phyloP scores from a whole-genome alignment of 2,888 invertebrate species.

The Uloborus plumipes region DNA sequence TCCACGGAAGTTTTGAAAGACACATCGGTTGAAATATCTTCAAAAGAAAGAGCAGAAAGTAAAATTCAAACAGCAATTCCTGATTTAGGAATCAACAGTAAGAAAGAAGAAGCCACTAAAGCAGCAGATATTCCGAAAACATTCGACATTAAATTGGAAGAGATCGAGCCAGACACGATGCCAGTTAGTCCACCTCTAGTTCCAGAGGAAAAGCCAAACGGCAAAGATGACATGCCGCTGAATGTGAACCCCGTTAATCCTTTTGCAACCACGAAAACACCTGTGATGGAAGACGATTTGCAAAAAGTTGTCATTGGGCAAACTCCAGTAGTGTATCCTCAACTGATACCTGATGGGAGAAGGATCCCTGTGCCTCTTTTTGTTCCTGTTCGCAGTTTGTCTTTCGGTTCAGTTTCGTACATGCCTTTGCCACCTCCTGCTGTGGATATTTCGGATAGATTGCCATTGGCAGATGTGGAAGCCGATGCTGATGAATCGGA shows the following conservation, averaged over 20 bases:
- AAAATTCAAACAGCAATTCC: too few species aligned
- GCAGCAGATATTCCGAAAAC: too few species aligned
- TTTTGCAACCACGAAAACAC: neutral
- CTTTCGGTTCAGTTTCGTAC: neutral
- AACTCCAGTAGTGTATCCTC: neutral
- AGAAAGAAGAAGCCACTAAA: too few species aligned
- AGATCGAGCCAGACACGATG: too few species aligned
- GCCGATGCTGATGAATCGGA: conserved; percentile 18
- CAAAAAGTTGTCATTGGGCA: conserved; percentile 18
- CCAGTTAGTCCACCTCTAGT: too few species aligned
- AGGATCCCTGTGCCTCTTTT: neutral
- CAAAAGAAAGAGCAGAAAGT: too few species aligned
- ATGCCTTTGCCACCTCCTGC: conserved; percentile 19
- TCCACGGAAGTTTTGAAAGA: too few species aligned
- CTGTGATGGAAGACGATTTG: neutral
- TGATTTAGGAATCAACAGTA: too few species aligned
- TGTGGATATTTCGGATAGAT: conserved; percentile 17
- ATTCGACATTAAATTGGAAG: too few species aligned
- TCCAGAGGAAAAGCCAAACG: conserved; percentile 14
- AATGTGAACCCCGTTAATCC: too few species aligned
- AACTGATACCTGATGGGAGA: too few species aligned
- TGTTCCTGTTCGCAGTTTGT: neutral
- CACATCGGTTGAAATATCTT: too few species aligned
- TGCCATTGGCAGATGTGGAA: conserved; percentile 16
- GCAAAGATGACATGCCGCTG: conserved; percentile 22